phyloP scores from a whole-genome alignment of 2,888 invertebrate species.

The Aphodius granarius region DNA sequence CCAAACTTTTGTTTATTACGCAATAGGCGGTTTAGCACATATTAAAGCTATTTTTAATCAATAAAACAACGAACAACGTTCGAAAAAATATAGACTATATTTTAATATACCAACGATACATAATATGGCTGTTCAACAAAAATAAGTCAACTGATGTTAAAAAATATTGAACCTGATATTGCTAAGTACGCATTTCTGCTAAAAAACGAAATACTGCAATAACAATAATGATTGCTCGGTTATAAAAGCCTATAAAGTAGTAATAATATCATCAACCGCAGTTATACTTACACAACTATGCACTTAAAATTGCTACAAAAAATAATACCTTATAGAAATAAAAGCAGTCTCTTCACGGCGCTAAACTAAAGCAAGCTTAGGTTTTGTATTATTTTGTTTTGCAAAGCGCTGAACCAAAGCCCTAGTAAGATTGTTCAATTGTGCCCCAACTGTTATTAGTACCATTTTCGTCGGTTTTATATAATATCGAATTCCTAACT shows the following conservation, averaged over 20 bases:
- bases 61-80: background rate
- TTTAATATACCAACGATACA: background rate
- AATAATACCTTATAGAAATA: slow-evolving; percentile 7
- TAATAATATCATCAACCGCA: background rate
- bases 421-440: background rate
- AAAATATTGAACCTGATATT: background rate
- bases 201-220: background rate
- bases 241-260: background rate
- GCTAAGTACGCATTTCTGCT: background rate
- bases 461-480: slow-evolving; percentile 48
- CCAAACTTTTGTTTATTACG: background rate
- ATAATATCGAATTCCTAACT: slow-evolving; percentile 58
- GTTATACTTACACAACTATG: background rate
- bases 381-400: background rate
- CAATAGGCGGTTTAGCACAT: background rate
- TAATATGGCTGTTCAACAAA: background rate
- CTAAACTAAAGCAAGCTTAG: background rate
- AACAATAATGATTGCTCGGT: background rate
- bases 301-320: background rate
- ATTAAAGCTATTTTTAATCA: background rate
- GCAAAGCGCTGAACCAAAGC: background rate
- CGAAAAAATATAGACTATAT: background rate
- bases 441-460: slow-evolving; percentile 21
- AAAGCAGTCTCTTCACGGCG: background rate
- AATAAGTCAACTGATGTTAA: background rate